phyloP scores from a whole-genome alignment of 1,140 invertebrate species.

The Rhagoletis zephyria region DNA sequence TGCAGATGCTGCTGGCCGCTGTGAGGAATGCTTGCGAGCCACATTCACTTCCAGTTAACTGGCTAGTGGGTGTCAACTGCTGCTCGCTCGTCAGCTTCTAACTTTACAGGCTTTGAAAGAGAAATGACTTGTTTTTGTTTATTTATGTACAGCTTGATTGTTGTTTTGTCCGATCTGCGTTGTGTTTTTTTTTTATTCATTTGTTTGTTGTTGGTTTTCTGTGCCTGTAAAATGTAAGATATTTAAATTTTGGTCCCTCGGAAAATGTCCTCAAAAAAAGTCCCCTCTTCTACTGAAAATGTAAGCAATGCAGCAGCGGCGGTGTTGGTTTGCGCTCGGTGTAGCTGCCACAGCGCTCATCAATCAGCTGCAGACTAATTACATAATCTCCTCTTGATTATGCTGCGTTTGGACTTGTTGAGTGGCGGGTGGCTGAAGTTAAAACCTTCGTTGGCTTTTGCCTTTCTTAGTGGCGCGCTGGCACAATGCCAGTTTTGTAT shows the following conservation, averaged over 20 bases:
- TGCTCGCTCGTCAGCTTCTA: background rate
- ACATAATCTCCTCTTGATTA: slow-evolving; percentile 73
- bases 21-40: background rate
- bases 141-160: slow-evolving; percentile 45
- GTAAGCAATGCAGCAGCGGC: background rate
- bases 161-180: slow-evolving; percentile 5
- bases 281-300: background rate
- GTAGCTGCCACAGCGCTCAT: slow-evolving; percentile 62
- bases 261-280: background rate
- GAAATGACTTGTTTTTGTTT: slow-evolving; percentile 36
- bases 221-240: slow-evolving; percentile 43
- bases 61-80: slow-evolving; percentile 29
- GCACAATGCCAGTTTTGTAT: background rate
- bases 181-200: background rate
- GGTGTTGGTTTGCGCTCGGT: slow-evolving; percentile 60
- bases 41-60: background rate
- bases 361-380: slow-evolving; percentile 74
- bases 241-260: slow-evolving; percentile 34
- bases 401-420: slow-evolving; percentile 62
- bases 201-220: background rate
- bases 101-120: background rate
- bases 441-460: background rate
- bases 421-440: slow-evolving; percentile 20
- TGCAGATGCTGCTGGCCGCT: background rate
- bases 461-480: background rate